Evolutionary conservation across 2,797 vertebrate species (phyloP), one percentile per base, ranked within the genome.

Genomic region (Mus minutoides): DNA sequence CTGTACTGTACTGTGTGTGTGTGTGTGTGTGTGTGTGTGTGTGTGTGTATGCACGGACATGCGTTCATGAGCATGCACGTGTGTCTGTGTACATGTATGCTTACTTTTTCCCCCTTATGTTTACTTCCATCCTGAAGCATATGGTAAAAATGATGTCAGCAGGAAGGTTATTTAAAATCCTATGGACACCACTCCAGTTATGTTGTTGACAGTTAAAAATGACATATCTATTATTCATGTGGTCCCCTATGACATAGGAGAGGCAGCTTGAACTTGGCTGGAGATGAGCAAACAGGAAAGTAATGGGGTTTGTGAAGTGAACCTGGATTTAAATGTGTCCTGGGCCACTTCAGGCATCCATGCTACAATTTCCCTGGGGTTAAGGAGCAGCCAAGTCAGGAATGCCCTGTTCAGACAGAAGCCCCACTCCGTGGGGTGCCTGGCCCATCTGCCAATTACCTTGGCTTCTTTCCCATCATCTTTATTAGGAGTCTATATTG

Each of bases 131-230:
- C 97, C 92, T 94, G 96, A 97, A 97, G 92, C 43, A 1, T 10
- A 64, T 92, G 71, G 87, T 96, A 73, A 64, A 52, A 79, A 83
- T 64, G 93, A 95, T 19, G 95, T 95, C 96, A 97, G 97, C 93
- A 94, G 95, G 97, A 96, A 77, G 90, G 84, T 97, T 96, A 96
- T 60, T 98, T 96, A 75, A 97, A 97, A 96, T 96, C 92, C 85
- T 17, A 49, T 76, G 88, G 62, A 87, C 52, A 90, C 95, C 95
- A 97, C 96, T 98, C 93, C 76, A 97, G 96, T 75, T 96, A 97
- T 94, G 97, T 94, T 97, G 97, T 97, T 98, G 98, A 96, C 95
- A 98, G 98, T 97, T 97, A 97, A 98, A 98, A 98, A 98, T 97
- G 98, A 96, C 0, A 0, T 91, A 96, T 98, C 97, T 98, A 96